Conservation (phyloP, 1,140 invertebrate species). For the Ruditapes philippinarum region DNA sequence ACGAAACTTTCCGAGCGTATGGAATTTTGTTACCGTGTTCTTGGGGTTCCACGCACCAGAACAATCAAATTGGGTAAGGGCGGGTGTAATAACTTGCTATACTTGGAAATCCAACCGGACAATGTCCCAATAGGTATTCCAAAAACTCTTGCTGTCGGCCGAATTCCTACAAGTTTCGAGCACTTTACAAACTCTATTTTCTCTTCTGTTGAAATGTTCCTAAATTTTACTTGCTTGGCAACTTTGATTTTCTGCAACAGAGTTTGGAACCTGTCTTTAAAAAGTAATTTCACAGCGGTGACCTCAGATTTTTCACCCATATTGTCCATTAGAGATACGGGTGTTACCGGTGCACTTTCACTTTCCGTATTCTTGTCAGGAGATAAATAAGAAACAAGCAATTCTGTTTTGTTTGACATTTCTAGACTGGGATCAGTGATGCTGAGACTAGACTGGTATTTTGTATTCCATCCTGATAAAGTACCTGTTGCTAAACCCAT, state of each 20-base stretch:
- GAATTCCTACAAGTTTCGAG: slow-evolving; percentile 56
- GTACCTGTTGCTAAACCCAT: slow-evolving; percentile 61
- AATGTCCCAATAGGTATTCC: slow-evolving; percentile 59
- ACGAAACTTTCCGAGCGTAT: too few relatives aligned
- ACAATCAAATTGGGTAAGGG: background rate
- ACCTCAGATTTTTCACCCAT: slow-evolving; percentile 54
- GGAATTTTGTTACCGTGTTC: too few relatives aligned
- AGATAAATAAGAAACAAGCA: background rate
- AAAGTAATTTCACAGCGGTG: slow-evolving; percentile 39
- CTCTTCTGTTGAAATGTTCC: slow-evolving; percentile 48
- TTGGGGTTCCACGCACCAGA: background rate
- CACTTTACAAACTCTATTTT: slow-evolving; percentile 66
- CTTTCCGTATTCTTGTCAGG: background rate
- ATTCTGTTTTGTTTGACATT: background rate
- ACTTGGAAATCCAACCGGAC: slow-evolving; percentile 64
- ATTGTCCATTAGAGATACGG: background rate
- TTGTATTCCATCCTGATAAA: slow-evolving; percentile 64
- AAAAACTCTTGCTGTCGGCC: slow-evolving; percentile 58
- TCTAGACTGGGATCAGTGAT: slow-evolving; percentile 24
- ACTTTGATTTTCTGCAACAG: slow-evolving; percentile 54
- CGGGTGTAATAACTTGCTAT: slow-evolving; percentile 45
- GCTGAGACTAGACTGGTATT: slow-evolving; percentile 30
- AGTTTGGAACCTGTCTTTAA: slow-evolving; percentile 33
- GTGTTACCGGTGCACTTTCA: background rate
- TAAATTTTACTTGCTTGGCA: slow-evolving; percentile 53